These are phyloP conservation scores for Tapirus terrestris DNA, from an alignment of 2,113 vertebrate genomes.

Conservation along the genomic window DNA sequence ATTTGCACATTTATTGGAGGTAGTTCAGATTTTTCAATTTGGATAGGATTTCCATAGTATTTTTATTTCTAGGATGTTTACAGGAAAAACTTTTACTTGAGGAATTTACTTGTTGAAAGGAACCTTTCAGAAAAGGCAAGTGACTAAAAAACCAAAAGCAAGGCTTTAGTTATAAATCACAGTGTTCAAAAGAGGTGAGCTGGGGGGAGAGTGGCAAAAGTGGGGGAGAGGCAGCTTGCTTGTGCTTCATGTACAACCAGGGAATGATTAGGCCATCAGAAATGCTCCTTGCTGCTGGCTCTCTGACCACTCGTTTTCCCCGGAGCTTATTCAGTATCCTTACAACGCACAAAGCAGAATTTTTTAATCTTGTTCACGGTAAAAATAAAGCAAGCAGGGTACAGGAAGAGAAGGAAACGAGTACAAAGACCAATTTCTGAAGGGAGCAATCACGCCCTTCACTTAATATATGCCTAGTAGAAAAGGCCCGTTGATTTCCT, in stretches of 20 bases:
- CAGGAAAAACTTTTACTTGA: background rate
- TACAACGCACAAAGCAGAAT: background rate
- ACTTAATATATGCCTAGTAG: background rate
- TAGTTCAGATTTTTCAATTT: slow-evolving; percentile 38
- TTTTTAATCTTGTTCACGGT: background rate
- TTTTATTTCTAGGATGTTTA: slow-evolving; percentile 2
- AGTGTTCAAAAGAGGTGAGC: background rate
- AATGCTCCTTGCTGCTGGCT: background rate
- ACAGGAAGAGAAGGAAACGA: background rate
- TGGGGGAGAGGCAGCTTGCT: background rate
- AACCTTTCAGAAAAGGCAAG: background rate
- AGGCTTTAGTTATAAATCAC: background rate
- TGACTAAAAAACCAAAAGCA: background rate
- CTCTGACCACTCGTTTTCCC: background rate
- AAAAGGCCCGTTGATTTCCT: background rate
- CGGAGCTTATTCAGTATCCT: background rate
- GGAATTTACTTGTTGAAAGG: background rate
- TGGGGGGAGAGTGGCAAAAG: background rate
- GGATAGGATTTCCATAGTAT: slow-evolving; percentile 1
- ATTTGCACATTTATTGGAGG: slow-evolving; percentile 37
- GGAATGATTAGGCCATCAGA: background rate
- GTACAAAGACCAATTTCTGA: background rate
- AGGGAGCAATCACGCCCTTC: background rate
- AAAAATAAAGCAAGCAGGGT: background rate
- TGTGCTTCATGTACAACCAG: background rate